Base-by-base conservation (phyloP, 2,888 invertebrate species). In the Dermolepida albohirtum region DNA sequence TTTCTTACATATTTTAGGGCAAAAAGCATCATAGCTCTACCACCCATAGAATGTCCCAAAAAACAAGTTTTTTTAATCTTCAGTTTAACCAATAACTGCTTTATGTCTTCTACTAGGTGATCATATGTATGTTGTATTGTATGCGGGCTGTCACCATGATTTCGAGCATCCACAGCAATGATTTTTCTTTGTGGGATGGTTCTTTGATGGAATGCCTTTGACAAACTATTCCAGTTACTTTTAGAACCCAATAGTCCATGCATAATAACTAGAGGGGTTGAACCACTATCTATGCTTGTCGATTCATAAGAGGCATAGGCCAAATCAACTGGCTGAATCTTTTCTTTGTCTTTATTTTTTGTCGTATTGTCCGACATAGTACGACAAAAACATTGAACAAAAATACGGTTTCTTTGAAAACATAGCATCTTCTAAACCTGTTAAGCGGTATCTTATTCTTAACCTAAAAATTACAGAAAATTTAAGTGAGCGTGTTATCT, bases 11-110 rank as follows among this genome's bases (percentile, higher is more conserved):
- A 86, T 80, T 87, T 87, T 57, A 97, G 85, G 44, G 96, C 92
- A 64, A 94, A 85, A 64, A 89, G 88, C 96, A 97, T 97, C 76
- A 92, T 91, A 6, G 94, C 88, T 70, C 95, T 89, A n/a, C 97
- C 98, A 16, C 97, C 97, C 96, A 98, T 96, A 74, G 96, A 96
- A 82, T 98, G 97, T 0, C 97, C 97, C 76, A 98, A 82, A 14
- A 95, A 78, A 4, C 90, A 85, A 1, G 90, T 88, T 80, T 89
- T 90, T 0, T 86, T 79, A 50, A 94, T 84, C 14, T 87, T 84
- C 50, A 90, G 81, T 72, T 89, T 88, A 73, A 88, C 85, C 69
- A 93, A 82, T 44, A 95, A 85, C 47, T 86, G 84, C 8, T 87
- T 80, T 4, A 97, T 78, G 83, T 98, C 98, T 64, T 85, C 86